Evolutionary conservation across 35 echinoderm and acorn worm genomes (phyloP).

Genomic region (Strongylocentrotus purpuratus): DNA sequence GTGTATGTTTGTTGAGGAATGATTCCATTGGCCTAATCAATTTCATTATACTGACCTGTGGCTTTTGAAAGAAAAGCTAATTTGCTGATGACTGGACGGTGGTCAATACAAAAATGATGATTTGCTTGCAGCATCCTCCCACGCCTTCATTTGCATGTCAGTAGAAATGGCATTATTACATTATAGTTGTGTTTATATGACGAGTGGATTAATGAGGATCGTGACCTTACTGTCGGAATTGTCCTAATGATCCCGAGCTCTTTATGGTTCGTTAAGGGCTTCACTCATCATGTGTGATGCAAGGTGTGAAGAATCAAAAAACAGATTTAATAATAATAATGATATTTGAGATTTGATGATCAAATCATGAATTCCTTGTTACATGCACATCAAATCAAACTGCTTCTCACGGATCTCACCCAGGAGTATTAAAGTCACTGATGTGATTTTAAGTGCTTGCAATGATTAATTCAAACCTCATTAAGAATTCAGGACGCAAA

Average conservation of each 20-base stretch:
- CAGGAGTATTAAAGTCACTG: background rate
- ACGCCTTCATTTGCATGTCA: background rate
- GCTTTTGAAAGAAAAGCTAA: background rate
- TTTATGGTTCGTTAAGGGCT: background rate
- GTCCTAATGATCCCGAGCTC: background rate
- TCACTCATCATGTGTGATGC: background rate
- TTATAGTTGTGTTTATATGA: background rate
- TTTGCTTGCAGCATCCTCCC: background rate
- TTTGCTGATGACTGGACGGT: background rate
- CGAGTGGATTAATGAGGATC: background rate
- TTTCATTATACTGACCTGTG: background rate
- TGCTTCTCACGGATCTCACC: background rate
- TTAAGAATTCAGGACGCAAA: background rate
- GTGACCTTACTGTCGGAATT: background rate
- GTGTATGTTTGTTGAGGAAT: too few relatives aligned
- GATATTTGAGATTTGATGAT: background rate
- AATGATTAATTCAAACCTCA: background rate
- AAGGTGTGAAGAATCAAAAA: background rate
- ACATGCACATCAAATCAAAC: background rate
- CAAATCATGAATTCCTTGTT: background rate
- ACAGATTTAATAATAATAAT: background rate
- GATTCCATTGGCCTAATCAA: background rate
- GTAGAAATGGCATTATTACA: background rate
- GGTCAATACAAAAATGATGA: background rate
- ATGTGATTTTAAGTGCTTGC: background rate